Base-by-base conservation (phyloP, 2,113 vertebrate species). In the Amphiprion ocellaris region DNA sequence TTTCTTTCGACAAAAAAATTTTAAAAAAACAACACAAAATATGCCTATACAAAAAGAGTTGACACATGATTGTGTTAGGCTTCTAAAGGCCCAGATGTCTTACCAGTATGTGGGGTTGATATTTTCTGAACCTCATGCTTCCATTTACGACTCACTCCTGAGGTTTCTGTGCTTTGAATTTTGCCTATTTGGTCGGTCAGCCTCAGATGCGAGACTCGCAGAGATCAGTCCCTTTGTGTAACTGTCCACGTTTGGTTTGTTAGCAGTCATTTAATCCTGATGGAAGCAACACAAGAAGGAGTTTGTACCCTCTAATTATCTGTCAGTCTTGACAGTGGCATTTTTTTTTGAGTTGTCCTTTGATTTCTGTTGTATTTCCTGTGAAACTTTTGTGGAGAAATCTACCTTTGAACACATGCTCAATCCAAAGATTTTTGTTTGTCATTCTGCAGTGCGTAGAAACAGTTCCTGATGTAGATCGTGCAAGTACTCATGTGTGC, bases 341-440 rank as follows among this genome's bases (percentile, higher is more conserved):
- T 19, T 46, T 15, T 69, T 59, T 69, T 44, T 55, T 61, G 4
- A 79, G 24, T 71, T 85, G 73, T 52, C 69, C 70, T 88, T 86
- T 71, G n/a, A 30, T 79, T 74, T 77, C 68, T 37, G 1, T 83
- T 67, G 28, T 74, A 12, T 80, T 89, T 87, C 83, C 55, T 71
- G 69, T 89, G 61, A 82, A 76, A 65, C 55, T 87, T 90, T 60
- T 79, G 56, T 88, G 80, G 60, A 82, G 61, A 84, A 84, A 86
- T 93, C 90, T 89, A 94, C 92, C 87, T 91, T 92, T 78, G 86
- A 89, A 85, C 65, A 91, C 81, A 82, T 54, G 93, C 92, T 93
- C 91, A 93, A 92, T 94, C 95, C 95, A 95, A 95, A 95, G 95
- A 95, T 92, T 90, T 92, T 88, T 86, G 85, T 92, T 90, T 85